These are phyloP conservation scores for Paratilapia polleni DNA, from an alignment of 2,113 vertebrate species.

Conservation along the genomic window DNA sequence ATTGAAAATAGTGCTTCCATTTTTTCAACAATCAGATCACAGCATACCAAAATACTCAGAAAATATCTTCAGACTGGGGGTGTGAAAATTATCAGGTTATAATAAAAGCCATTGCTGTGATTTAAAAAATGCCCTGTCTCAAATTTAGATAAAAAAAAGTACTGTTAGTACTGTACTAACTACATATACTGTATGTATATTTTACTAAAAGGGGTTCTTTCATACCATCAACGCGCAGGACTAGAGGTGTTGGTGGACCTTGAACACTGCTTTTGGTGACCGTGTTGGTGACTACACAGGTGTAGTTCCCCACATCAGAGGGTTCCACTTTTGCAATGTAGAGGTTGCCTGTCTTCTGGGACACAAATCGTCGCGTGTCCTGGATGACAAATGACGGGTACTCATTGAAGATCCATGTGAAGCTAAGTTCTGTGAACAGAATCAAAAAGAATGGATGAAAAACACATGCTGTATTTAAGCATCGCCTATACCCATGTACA, in stretches of 20 bases:
- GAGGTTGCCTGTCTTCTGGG: constrained; percentile 92
- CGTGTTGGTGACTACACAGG: constrained; percentile 92
- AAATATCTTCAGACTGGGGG: background rate
- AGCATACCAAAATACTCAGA: background rate
- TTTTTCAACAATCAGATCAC: background rate
- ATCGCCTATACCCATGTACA: constrained; percentile 1
- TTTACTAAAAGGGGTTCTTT: background rate
- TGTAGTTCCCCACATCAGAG: constrained; percentile 94
- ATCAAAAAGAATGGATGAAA: background rate
- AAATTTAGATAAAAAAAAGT: background rate
- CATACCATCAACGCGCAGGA: constrained; percentile 91
- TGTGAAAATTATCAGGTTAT: background rate
- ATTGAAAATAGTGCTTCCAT: background rate
- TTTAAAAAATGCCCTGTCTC: background rate
- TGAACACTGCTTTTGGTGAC: constrained; percentile 89
- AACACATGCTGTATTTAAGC: background rate
- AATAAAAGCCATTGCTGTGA: background rate
- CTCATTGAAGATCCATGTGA: constrained; percentile 96
- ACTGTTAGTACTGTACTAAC: too few relatives aligned
- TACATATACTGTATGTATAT: background rate
- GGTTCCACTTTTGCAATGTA: constrained; percentile 96
- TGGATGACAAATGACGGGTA: constrained; percentile 89
- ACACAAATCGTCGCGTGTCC: constrained; percentile 93
- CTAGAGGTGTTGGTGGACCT: constrained; percentile 90
- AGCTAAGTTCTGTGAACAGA: constrained; percentile 87